A percentile compares a stretch with the other conserved stretches of the same genome.
These are phyloP conservation scores for Frankliniella intonsa DNA, from an alignment of 2,888 invertebrate genomes.

Conservation along the genomic window DNA sequence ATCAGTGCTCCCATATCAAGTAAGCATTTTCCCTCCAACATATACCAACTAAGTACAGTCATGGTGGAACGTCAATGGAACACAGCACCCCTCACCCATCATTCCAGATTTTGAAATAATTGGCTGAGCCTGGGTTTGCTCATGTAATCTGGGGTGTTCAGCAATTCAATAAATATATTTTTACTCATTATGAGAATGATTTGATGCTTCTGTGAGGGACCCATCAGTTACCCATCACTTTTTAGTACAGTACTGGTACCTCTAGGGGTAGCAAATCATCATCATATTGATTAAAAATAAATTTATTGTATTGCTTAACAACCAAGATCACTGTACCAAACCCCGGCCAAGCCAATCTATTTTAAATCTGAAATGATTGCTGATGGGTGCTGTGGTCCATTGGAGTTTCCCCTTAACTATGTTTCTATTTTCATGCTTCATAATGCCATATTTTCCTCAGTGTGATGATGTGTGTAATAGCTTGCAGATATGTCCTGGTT, in stretches of 20 bases:
- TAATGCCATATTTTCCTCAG: not conserved
- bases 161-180: no score
- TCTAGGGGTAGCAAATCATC: no score
- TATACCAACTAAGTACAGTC: no score
- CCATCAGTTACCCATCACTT: no score
- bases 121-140: no score
- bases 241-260: no score
- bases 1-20: not conserved
- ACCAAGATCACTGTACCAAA: not conserved
- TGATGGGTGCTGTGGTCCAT: no score
- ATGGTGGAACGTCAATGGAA: not conserved
- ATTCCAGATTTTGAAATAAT: not conserved
- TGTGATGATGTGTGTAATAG: not conserved
- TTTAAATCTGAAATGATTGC: no score
- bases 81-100: no score
- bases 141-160: no score
- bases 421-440: not conserved
- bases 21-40: not conserved
- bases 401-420: no score
- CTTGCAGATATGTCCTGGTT: not conserved
- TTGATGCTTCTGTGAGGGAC: not conserved
- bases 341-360: not conserved
- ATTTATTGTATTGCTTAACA: not conserved
- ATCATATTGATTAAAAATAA: not conserved
- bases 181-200: not conserved